These are phyloP conservation scores for Temnothorax longispinosus DNA, from an alignment of 1,140 invertebrate species.

Conservation along the genomic window DNA sequence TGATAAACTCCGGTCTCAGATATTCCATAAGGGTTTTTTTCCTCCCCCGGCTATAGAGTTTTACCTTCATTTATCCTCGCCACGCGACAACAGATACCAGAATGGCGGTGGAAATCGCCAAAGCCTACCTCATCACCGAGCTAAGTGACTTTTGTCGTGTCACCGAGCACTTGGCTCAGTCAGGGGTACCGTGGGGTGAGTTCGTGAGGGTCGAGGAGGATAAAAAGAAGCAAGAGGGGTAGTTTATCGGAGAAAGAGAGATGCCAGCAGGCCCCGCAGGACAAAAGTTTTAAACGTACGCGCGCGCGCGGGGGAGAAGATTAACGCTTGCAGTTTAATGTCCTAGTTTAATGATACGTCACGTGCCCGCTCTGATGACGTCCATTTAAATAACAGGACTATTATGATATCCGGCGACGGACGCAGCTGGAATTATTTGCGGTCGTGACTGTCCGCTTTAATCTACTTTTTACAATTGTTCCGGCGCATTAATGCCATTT, in stretches of 20 bases:
- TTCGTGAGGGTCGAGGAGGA: constrained; percentile 23
- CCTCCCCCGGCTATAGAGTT: neutral
- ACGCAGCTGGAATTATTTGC: constrained; percentile 60
- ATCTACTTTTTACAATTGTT: constrained; percentile 64
- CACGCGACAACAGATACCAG: constrained; percentile 13
- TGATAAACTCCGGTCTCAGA: constrained; percentile 33
- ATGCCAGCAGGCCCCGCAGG: constrained; percentile 64
- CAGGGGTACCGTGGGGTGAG: constrained; percentile 35
- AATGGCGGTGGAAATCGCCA: constrained; percentile 58
- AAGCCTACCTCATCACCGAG: constrained; percentile 68
- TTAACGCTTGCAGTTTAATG: constrained; percentile 77
- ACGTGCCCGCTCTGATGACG: constrained; percentile 53
- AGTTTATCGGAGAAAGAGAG: constrained; percentile 63
- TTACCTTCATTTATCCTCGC: constrained; percentile 42
- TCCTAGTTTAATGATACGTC: constrained; percentile 68
- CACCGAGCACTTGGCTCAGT: constrained; percentile 77
- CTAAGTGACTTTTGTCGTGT: constrained; percentile 81
- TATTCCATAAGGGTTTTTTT: constrained; percentile 24
- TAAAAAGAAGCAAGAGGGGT: constrained; percentile 37
- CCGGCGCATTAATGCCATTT: constrained; percentile 60
- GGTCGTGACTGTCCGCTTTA: constrained; percentile 53
- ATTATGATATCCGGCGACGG: constrained; percentile 57
- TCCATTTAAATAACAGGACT: constrained; percentile 62
- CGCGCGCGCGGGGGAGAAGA: constrained; percentile 69
- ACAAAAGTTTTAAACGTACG: constrained; percentile 76